Base-by-base conservation (phyloP, 2,113 vertebrate genomes). In the Nematolebias whitei region DNA sequence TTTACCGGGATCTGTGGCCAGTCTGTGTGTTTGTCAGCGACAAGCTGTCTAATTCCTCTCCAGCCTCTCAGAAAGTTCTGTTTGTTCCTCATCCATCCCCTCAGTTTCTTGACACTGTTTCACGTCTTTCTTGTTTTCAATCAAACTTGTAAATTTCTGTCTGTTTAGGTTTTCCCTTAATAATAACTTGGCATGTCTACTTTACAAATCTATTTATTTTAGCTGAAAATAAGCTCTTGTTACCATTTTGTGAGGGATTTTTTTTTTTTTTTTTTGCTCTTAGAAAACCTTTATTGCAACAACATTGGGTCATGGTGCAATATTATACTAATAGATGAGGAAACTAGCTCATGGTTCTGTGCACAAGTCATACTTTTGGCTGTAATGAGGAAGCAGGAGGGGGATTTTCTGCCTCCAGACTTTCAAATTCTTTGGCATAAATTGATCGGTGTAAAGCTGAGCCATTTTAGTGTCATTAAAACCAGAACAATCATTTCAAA, bases 1-100 rank as follows among this genome's bases (percentile, higher is more conserved):
- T 90, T 89, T 89, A 84, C 22, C 66, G 47, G 87, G 87, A 87
- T 91, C 88, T 89, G 82, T 59, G 78, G 80, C 81, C 87, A 82
- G 86, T 74, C 87, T 88, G 85, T 71, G 83, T 87, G 79, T 89
- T 88, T 87, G 81, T 87, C 87, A 66, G 76, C 82, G 63, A 86
- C 88, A 87, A 88, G 90, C 88, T 90, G 88, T 89, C 87, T 82
- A 80, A 83, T 84, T 83, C 83, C 63, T 74, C 83, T 78, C 66
- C 71, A 82, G 71, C 76, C 71, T 59, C 75, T 84, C 55, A 40
- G 55, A 77, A 64, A 68, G 73, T 74, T 65, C 50, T 72, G 59
- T 89, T 79, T 82, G 76, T 66, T 79, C 76, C 52, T 44, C 16
- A 41, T 58, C 56, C 63, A 32, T 78, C 78, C 38, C 39, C 48